These are phyloP conservation scores for Melierax canorus DNA, from an alignment of 2,113 vertebrate genomes.

Conservation along the genomic window DNA sequence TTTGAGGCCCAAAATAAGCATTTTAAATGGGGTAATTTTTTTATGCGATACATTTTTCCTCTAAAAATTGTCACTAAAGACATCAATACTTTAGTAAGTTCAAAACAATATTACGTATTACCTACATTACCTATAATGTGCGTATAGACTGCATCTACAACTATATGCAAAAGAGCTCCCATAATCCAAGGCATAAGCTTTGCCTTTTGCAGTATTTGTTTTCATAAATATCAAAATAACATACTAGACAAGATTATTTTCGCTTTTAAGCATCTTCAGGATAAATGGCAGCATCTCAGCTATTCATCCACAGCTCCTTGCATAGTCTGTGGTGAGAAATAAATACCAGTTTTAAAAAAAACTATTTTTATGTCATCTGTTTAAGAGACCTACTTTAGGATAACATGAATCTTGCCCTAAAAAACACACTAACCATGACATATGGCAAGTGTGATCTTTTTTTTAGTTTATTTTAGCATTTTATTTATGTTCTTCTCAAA, in stretches of 20 bases:
- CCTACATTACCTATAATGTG: not conserved
- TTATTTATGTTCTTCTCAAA: not conserved
- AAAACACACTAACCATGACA: not conserved
- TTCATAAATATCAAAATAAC: not conserved
- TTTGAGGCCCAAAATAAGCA: not conserved
- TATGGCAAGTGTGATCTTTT: not conserved
- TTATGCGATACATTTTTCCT: not conserved
- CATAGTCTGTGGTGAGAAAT: not conserved
- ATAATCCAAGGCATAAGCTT: not conserved
- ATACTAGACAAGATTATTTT: not conserved
- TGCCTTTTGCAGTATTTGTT: not conserved
- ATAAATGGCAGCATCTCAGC: not conserved
- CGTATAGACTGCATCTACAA: not conserved
- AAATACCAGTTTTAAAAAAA: not conserved
- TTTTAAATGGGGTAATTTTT: not conserved
- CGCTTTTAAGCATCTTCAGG: not conserved
- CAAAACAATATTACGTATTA: not conserved
- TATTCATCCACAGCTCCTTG: not conserved
- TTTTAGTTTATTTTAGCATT: not conserved
- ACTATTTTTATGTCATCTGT: not conserved
- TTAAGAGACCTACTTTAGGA: not conserved
- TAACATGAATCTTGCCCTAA: not conserved
- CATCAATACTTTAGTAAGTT: not conserved
- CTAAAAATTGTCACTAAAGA: not conserved
- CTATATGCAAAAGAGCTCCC: not conserved